Evolutionary conservation across 2,797 vertebrate species (phyloP), one percentile per base, ranked within the genome.

Genomic region (Myotis vivesi): DNA sequence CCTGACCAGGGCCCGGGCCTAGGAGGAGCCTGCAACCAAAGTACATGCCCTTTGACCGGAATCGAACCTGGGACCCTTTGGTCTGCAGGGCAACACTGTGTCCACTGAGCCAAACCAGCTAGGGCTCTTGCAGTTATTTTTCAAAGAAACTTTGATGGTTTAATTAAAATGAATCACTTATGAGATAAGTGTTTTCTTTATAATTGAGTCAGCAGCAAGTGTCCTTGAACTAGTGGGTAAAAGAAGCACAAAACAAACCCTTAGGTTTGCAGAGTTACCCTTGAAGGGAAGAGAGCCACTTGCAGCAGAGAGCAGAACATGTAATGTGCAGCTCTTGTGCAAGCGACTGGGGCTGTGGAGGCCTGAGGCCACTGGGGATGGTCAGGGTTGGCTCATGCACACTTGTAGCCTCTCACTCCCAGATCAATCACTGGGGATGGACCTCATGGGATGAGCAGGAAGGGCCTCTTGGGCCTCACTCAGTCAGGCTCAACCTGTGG

Each of bases 141-240:
- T 83, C 62, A 85, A 85, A 95, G 51, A 82, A 89, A 57, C 28
- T 83, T 91, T 91, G 28, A 64, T 89, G 75, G 30, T 72, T 73
- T 92, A 89, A 87, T 95, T 69, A 87, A 87, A 94, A 81, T 89
- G 88, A 94, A 81, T 87, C 79, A 59, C 66, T 92, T 71, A 62
- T 5, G 79, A 89, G 92, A 53, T 89, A 94, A 88, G 30, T 41
- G 55, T 96, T 93, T 95, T 92, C 68, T 94, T 62, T 94, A 81
- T 76, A 87, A 76, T 0, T 64, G 89, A 95, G 49, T 91, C 93
- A 89, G 91, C 89, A 94, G 23, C 64, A 69, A 73, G 64, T 83
- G 23, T 68, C 75, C 84, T 89, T 93, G 55, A 91, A 86, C 68
- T 80, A 92, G 15, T 62, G 51, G 49, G 33, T 10, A 25, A n/a